Percentiles rank a stretch among this genome's conserved stretches.
These are phyloP conservation scores for Stratiomys singularior DNA, from an alignment of 2,888 invertebrate genomes.

Conservation along the genomic window DNA sequence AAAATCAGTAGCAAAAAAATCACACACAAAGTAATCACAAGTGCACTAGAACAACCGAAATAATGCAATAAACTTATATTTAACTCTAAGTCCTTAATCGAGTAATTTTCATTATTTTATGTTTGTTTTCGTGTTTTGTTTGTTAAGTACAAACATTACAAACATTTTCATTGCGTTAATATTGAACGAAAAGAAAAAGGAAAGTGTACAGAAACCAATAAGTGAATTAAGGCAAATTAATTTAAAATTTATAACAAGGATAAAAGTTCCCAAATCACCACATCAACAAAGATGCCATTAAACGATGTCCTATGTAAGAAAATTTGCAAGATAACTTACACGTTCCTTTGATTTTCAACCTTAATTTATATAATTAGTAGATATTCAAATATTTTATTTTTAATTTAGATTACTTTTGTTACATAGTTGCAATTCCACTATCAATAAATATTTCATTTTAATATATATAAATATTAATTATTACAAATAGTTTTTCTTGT, in stretches of 20 bases:
- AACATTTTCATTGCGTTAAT: not conserved
- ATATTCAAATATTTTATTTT: constrained; percentile 8
- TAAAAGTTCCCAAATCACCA: not conserved
- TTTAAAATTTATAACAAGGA: not conserved
- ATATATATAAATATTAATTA: not conserved
- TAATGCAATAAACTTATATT: too few species aligned
- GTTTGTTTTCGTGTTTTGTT: constrained; percentile 38
- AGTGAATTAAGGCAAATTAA: not conserved
- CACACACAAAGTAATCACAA: too few species aligned
- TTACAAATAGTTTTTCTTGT: not conserved
- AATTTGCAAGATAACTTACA: constrained; percentile 40
- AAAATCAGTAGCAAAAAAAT: too few species aligned
- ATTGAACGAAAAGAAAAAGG: not conserved
- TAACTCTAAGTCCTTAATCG: too few species aligned
- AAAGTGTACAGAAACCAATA: not conserved
- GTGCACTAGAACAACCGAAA: too few species aligned
- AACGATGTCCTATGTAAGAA: constrained; percentile 38
- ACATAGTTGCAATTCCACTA: not conserved
- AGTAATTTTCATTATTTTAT: not conserved
- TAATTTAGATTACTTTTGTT: constrained; percentile 3
- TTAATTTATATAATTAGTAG: not conserved
- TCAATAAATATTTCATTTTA: not conserved
- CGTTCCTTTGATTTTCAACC: constrained; percentile 43
- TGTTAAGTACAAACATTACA: constrained; percentile 2
- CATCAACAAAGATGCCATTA: constrained; percentile 37